phyloP scores from a whole-genome alignment of 1,140 invertebrate genomes.

The Vanessa atalanta region DNA sequence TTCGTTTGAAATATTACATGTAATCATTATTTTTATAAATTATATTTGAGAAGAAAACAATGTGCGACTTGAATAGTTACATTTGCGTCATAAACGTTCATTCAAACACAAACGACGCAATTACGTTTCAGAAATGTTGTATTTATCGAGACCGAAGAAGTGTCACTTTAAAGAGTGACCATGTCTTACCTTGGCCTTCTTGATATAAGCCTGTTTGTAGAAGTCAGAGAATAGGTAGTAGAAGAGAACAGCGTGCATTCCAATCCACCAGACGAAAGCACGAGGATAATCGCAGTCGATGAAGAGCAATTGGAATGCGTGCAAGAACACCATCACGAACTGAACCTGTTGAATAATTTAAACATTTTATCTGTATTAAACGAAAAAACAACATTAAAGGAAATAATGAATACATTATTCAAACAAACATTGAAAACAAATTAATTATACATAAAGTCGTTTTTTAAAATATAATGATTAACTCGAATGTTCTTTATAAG shows the following conservation, averaged over 20 bases:
- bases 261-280: constrained; percentile 93
- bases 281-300: constrained; percentile 95
- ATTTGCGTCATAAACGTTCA: too few species aligned
- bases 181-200: constrained; percentile 55
- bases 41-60: too few species aligned
- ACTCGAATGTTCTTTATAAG: constrained; percentile 23
- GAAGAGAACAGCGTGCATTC: constrained; percentile 94
- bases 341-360: constrained; percentile 52
- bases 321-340: constrained; percentile 78
- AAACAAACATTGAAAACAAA: neutral
- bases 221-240: constrained; percentile 96
- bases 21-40: too few species aligned
- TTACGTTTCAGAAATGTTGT: too few species aligned
- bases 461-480: neutral
- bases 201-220: constrained; percentile 91
- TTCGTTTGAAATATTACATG: too few species aligned
- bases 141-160: too few species aligned
- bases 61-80: too few species aligned
- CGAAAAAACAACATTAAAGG: neutral
- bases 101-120: too few species aligned
- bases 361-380: neutral
- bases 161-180: too few species aligned
- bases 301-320: constrained; percentile 94
- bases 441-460: neutral
- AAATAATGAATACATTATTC: neutral